Conservation (phyloP, 2,888 invertebrate species). For the Melieria omissa region DNA sequence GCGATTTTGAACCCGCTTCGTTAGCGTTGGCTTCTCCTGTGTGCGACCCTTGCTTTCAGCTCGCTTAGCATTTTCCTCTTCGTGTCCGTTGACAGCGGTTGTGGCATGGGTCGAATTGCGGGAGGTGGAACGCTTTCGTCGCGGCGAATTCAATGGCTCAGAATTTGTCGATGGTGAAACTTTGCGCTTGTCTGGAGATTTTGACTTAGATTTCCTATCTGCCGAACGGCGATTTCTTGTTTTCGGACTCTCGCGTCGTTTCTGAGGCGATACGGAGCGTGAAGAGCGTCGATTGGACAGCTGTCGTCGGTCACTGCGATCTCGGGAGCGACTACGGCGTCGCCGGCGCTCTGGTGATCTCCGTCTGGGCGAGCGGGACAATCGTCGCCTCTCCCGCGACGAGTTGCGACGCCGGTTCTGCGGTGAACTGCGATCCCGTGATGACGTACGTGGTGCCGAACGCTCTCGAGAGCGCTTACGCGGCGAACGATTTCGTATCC, state of each 20-base stretch:
- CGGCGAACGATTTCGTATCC: constrained; percentile 59
- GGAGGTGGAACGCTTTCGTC: constrained; percentile 43
- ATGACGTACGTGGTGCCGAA: constrained; percentile 46
- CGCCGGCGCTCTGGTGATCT: constrained; percentile 50
- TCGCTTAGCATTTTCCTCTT: constrained; percentile 45
- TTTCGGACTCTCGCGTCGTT: constrained; percentile 47
- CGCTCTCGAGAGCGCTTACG: constrained; percentile 55
- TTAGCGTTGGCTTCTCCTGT: constrained; percentile 27
- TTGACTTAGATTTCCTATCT: constrained; percentile 49
- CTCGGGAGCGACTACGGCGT: constrained; percentile 50
- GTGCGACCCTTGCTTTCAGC: constrained; percentile 49
- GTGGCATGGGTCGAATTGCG: constrained; percentile 41
- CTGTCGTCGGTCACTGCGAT: constrained; percentile 48
- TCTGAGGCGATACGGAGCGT: constrained; percentile 50
- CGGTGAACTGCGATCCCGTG: constrained; percentile 59
- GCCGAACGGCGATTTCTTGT: constrained; percentile 45
- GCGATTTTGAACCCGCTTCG: constrained; percentile 46
- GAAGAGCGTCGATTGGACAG: constrained; percentile 51
- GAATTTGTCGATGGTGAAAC: constrained; percentile 27
- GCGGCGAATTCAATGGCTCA: constrained; percentile 5
- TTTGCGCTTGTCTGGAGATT: constrained; percentile 51
- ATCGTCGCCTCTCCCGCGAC: constrained; percentile 43
- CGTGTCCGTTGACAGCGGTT: constrained; percentile 59
- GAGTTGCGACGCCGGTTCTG: constrained; percentile 51
- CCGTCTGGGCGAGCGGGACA: constrained; percentile 52